Evolutionary conservation across 2,113 vertebrate genomes (phyloP), one percentile per base, ranked within the genome.

Genomic region (Malurus melanocephalus): DNA sequence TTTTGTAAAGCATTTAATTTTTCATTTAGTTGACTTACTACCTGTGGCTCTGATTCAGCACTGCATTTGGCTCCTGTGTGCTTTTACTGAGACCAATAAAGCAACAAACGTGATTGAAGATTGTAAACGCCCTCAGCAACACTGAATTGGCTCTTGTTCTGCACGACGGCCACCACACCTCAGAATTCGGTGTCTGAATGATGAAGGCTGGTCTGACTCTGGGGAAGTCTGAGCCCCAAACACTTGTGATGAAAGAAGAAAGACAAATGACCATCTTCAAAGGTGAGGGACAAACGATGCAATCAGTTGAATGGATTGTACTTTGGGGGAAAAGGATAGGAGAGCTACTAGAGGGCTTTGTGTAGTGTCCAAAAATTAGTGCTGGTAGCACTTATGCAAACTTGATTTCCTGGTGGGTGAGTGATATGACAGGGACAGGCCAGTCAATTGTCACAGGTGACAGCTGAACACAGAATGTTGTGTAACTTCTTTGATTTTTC

Each of bases 41-140:
- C 32, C 75, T 35, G 23, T 77, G 40, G 24, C 48, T 93, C 48
- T 85, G 60, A 79, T 74, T 93, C 79, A 93, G 71, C 23, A 18
- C n/a, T 55, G 35, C 42, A 82, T 21, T 90, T 83, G 76, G 40
- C 16, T 91, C n/a, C 46, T 27, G 40, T 59, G 28, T 51, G 23
- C 23, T 81, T 61, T 79, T 35, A 51, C 46, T 32, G 62, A 87
- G 78, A 68, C 59, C 51, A 87, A 18, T 66, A 84, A 88, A 80
- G 61, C 27, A 77, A 60, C 27, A 88, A 80, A 75, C 0, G 2
- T 18, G 26, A 32, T 61, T 67, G 38, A 81, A 68, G 53, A 72
- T 65, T 2, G 1, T 46, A 45, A 76, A 53, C 64, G 46, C 15
- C 55, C 55, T n/a, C 43, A 64, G 38, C 48, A 61, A 33, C 19